Percentiles rank a stretch among this genome's conserved stretches.
Evolutionary conservation across 2,888 invertebrate genomes (phyloP).

Genomic region (Heliconius aoede): DNA sequence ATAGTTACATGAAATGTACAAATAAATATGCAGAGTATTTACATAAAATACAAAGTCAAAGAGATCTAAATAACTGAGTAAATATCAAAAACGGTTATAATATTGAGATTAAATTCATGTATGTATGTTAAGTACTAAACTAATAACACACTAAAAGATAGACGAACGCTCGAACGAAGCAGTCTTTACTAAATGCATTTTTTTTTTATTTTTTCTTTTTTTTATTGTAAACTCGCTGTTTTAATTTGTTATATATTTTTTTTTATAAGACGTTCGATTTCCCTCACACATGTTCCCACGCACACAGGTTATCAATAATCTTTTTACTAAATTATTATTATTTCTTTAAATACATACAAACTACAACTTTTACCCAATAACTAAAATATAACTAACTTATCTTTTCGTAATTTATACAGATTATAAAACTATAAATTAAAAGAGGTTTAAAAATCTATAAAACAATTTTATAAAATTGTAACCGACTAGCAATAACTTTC

Average conservation of each 20-base stretch:
- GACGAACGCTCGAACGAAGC: slow-evolving; percentile 30
- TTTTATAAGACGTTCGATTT: neutral
- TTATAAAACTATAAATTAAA: neutral
- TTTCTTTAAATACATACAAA: neutral
- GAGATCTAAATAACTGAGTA: slow-evolving; percentile 36
- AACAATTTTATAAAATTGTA: slow-evolving; percentile 8
- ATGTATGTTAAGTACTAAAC: slow-evolving; percentile 29
- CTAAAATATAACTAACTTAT: slow-evolving; percentile 7
- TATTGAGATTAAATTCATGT: slow-evolving; percentile 24
- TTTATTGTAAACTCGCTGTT: neutral
- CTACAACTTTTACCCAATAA: neutral
- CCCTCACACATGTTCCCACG: neutral
- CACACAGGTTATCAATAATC: neutral
- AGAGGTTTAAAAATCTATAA: neutral
- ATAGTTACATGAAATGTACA: slow-evolving; percentile 25
- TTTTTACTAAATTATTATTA: neutral
- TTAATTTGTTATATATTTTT: slow-evolving; percentile 6
- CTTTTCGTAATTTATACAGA: slow-evolving; percentile 10
- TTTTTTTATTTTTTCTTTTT: slow-evolving; percentile 21
- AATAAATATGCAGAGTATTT: slow-evolving; percentile 38
- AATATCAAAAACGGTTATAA: slow-evolving; percentile 15
- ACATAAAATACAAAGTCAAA: slow-evolving; percentile 35
- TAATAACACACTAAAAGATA: slow-evolving; percentile 21
- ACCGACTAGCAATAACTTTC: slow-evolving; percentile 24
- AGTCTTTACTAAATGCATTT: slow-evolving; percentile 34